Conservation (phyloP, 2,113 vertebrate genomes). For the Paratilapia polleni region DNA sequence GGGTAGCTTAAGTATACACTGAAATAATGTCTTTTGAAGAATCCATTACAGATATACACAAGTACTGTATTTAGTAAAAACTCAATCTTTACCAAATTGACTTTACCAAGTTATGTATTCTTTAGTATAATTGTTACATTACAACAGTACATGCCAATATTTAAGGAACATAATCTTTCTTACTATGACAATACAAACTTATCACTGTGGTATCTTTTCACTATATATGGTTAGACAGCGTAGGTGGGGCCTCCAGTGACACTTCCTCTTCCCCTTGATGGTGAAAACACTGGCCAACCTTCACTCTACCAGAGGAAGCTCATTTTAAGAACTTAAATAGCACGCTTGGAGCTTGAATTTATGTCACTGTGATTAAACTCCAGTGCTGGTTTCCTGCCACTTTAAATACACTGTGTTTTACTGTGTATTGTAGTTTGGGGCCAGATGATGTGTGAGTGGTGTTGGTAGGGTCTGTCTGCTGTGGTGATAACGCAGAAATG, state of each 20-base stretch:
- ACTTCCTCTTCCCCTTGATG: conserved; percentile 80
- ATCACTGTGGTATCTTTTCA: conserved; percentile 27
- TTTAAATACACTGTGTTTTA: not conserved
- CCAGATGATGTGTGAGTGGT: conserved; percentile 23
- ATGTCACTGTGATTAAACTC: not conserved
- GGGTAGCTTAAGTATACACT: not conserved
- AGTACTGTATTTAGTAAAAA: not conserved
- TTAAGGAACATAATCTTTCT: not conserved
- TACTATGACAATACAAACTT: not conserved
- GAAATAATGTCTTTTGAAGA: not conserved
- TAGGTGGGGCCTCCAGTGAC: conserved; percentile 74
- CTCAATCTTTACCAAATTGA: not conserved
- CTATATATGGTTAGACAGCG: conserved; percentile 24
- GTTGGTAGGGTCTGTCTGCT: conserved; percentile 11
- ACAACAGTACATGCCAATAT: not conserved
- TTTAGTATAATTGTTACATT: not conserved
- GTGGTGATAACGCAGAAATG: conserved; percentile 51
- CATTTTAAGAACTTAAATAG: conserved; percentile 43
- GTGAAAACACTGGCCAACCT: conserved; percentile 72
- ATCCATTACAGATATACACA: not conserved
- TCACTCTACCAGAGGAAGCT: conserved; percentile 59
- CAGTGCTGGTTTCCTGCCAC: conserved; percentile 12
- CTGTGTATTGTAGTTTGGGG: not conserved
- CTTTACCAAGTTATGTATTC: not conserved
- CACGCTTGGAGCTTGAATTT: conserved; percentile 17